Base-by-base conservation (phyloP, 37 sponge, comb jelly and placozoan genomes). In the Aphrocallistes beatrix region DNA sequence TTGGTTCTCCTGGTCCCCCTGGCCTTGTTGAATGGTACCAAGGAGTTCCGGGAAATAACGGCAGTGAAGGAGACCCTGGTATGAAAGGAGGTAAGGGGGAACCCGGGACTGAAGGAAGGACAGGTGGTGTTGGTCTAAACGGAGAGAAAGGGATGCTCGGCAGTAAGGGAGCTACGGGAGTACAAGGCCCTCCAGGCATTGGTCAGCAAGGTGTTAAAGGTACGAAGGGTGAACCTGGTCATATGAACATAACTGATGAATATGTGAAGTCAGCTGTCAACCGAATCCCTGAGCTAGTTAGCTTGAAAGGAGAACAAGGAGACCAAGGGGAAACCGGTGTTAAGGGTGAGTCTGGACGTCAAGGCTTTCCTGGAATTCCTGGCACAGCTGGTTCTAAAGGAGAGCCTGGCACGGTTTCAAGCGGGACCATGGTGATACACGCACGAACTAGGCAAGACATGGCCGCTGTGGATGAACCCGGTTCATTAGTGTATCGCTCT, bases 111-210 rank as follows among this genome's bases (percentile, higher is more conserved):
- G 23, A 60, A 28, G 75, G 75, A 19, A 28, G 3, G 23, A 28
- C 75, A 13, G 75, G 75, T 30, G 23, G 25, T 13, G 34, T 10
- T 16, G 85, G 85, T 16, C 34, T 47, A 81, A 81, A 84, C n/a
- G 85, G 85, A 25, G 38, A 37, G 85, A 37, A 1, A 47, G 85
- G 85, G 6, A 82, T 10, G 81, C 3, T 69, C 23, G 85, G 85
- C 3, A 3, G 3, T 21, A 84, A 81, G 32, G 85, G 85, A 37
- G 85, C 69, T 6, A 82, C 21, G 28, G 83, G 83, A 3, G 28
- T 28, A 82, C 28, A 21, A 3, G 45, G 83, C 10, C 1, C 25
- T 3, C 3, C 10, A 30, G 45, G 39, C 6, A 39, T 21, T 3
- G 83, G 45, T 25, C 8, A 37, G 3, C n/a, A 30, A 3, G 45